phyloP scores from a whole-genome alignment of 2,888 invertebrate genomes.

The Allophyes oxyacanthae region DNA sequence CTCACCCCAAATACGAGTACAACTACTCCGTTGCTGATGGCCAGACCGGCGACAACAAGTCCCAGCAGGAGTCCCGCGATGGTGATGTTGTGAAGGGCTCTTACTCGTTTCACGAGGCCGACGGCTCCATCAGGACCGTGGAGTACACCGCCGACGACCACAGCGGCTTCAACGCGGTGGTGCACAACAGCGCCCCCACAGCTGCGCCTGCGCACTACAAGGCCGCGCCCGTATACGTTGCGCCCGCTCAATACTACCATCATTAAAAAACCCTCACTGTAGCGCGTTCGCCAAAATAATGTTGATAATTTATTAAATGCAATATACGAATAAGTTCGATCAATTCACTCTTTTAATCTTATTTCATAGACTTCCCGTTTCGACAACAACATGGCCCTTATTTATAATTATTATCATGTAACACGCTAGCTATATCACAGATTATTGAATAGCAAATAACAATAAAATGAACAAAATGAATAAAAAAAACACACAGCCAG shows the following conservation, averaged over 20 bases:
- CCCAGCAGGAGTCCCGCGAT: constrained; percentile 83
- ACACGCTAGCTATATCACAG: too few species aligned
- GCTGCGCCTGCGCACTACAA: constrained; percentile 57
- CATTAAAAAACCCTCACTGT: constrained; percentile 14
- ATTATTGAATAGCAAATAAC: too few species aligned
- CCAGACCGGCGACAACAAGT: constrained; percentile 87
- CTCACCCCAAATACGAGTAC: constrained; percentile 86
- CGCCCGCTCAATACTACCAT: constrained; percentile 53
- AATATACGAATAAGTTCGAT: constrained; percentile 47
- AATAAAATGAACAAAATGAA: too few species aligned
- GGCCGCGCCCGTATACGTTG: constrained; percentile 42
- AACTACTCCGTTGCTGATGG: constrained; percentile 85
- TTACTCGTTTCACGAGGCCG: constrained; percentile 85
- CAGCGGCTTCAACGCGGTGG: constrained; percentile 79
- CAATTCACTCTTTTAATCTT: constrained; percentile 3
- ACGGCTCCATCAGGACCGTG: constrained; percentile 85
- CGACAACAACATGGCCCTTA: too few species aligned
- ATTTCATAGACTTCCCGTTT: neutral
- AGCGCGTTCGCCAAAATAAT: constrained; percentile 36
- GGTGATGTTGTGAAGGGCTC: constrained; percentile 86
- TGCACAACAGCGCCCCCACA: constrained; percentile 70
- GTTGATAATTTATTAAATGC: constrained; percentile 49
- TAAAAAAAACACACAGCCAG: too few species aligned
- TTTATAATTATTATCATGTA: too few species aligned
- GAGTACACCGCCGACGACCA: constrained; percentile 85